Evolutionary conservation across 2,797 vertebrate genomes (phyloP).

Genomic region (Rhodeus uyekii): DNA sequence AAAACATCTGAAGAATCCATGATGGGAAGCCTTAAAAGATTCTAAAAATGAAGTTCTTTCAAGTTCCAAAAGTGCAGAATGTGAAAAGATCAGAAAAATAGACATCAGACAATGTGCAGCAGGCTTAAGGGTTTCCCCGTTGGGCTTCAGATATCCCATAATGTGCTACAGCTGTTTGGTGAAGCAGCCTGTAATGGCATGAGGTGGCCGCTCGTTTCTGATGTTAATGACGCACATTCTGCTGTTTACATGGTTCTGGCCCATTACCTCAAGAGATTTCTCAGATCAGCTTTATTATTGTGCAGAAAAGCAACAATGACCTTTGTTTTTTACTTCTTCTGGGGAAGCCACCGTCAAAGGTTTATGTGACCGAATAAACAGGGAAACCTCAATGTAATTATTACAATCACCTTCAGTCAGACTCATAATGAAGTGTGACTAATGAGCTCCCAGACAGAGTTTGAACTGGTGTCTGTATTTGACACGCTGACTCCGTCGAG

Average conservation of each 20-base stretch:
- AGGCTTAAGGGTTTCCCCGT: neutral
- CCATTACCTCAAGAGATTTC: conserved; percentile 44
- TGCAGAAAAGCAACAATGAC: conserved; percentile 53
- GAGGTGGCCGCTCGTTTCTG: conserved; percentile 5
- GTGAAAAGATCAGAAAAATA: neutral
- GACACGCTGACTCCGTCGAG: conserved; percentile 4
- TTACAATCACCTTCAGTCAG: conserved; percentile 69
- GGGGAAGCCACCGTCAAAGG: conserved; percentile 41
- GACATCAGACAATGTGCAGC: neutral
- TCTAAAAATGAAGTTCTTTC: too few relatives aligned
- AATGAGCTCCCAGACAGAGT: conserved; percentile 65
- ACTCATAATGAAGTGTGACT: conserved; percentile 68
- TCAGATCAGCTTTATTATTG: conserved; percentile 34
- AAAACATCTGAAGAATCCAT: too few relatives aligned
- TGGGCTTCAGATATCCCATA: conserved; percentile 8
- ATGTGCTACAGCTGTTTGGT: conserved; percentile 35
- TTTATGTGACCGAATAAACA: conserved; percentile 63
- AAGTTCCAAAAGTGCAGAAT: neutral
- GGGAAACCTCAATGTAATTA: conserved; percentile 68
- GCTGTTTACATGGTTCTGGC: conserved; percentile 39
- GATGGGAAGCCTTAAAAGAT: neutral
- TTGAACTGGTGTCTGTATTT: conserved; percentile 48
- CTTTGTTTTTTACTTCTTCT: conserved; percentile 43
- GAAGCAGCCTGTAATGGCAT: conserved; percentile 30
- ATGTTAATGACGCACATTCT: conserved; percentile 26